Percentiles rank a stretch among this genome's conserved stretches.
Evolutionary conservation across 2,113 vertebrate genomes (phyloP).

Genomic region (Saccopteryx leptura): DNA sequence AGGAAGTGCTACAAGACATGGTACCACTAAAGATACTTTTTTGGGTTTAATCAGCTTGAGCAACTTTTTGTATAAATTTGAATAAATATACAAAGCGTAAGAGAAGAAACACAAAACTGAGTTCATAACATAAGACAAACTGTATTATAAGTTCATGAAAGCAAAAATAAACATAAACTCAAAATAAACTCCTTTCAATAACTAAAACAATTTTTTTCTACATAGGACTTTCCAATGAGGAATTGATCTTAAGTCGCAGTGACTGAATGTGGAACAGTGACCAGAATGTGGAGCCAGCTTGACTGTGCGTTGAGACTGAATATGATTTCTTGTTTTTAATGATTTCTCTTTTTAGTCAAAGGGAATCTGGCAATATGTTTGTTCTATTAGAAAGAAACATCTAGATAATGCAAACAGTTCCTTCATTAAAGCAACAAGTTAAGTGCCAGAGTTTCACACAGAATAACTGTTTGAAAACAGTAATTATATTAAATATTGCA

Average conservation of each 20-base stretch:
- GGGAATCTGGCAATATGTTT: background rate
- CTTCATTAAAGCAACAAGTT: conserved; percentile 19
- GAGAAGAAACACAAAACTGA: conserved; percentile 52
- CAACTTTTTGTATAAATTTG: conserved; percentile 14
- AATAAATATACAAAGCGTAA: conserved; percentile 35
- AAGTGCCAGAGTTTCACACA: background rate
- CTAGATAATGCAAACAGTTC: background rate
- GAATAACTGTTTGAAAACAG: background rate
- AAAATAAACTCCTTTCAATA: conserved; percentile 41
- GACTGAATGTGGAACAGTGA: conserved; percentile 15
- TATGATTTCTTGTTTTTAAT: background rate
- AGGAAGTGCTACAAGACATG: background rate
- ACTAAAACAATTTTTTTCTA: conserved; percentile 31
- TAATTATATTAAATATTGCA: background rate
- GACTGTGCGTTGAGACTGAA: background rate
- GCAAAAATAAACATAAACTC: conserved; percentile 10
- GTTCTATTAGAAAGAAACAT: conserved; percentile 1
- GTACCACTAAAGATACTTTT: conserved; percentile 1
- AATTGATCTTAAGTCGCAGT: conserved; percentile 45
- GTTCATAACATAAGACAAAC: background rate
- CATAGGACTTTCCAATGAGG: background rate
- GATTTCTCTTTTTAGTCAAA: conserved; percentile 8
- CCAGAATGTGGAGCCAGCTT: background rate
- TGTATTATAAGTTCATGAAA: conserved; percentile 38
- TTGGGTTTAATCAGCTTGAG: conserved; percentile 38